Evolutionary conservation across 1,140 invertebrate genomes (phyloP).

Genomic region (Drosophila albomicans): DNA sequence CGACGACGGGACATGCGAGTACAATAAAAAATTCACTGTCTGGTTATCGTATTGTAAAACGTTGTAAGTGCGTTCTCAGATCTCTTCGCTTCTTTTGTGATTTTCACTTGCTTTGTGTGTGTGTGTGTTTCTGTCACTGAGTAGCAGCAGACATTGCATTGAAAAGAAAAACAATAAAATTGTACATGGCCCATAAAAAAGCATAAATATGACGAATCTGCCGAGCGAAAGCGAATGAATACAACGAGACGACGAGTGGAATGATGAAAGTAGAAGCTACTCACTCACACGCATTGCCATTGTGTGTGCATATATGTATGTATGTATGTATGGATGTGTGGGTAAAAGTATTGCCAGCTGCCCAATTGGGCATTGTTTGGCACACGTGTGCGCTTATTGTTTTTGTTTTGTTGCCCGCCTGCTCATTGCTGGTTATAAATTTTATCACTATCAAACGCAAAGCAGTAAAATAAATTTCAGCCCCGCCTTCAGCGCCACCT

Average conservation of each 20-base stretch:
- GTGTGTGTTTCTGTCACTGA: background rate
- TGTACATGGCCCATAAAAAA: slow-evolving; percentile 76
- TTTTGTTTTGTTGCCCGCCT: slow-evolving; percentile 61
- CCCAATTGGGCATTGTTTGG: slow-evolving; percentile 71
- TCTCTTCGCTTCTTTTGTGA: background rate
- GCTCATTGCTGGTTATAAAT: slow-evolving; percentile 73
- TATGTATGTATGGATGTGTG: slow-evolving; percentile 25
- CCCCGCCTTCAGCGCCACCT: slow-evolving; percentile 43
- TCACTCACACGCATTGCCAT: slow-evolving; percentile 50
- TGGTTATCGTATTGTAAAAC: slow-evolving; percentile 4
- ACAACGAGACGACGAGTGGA: background rate
- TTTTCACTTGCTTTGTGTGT: background rate
- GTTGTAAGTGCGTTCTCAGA: slow-evolving; percentile 1
- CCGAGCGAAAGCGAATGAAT: background rate
- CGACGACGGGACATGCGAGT: background rate
- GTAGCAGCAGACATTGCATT: slow-evolving; percentile 54
- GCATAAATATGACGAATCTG: slow-evolving; percentile 72
- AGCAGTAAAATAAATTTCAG: slow-evolving; percentile 71
- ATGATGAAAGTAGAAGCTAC: slow-evolving; percentile 7
- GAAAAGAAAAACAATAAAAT: slow-evolving; percentile 77
- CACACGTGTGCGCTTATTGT: slow-evolving; percentile 62
- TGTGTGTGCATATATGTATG: slow-evolving; percentile 27
- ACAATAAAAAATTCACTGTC: slow-evolving; percentile 2
- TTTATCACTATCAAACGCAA: slow-evolving; percentile 71
- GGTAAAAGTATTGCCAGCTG: slow-evolving; percentile 33